These are phyloP conservation scores for Orientallactaga bullata DNA, from an alignment of 2,113 vertebrate species.

Conservation along the genomic window DNA sequence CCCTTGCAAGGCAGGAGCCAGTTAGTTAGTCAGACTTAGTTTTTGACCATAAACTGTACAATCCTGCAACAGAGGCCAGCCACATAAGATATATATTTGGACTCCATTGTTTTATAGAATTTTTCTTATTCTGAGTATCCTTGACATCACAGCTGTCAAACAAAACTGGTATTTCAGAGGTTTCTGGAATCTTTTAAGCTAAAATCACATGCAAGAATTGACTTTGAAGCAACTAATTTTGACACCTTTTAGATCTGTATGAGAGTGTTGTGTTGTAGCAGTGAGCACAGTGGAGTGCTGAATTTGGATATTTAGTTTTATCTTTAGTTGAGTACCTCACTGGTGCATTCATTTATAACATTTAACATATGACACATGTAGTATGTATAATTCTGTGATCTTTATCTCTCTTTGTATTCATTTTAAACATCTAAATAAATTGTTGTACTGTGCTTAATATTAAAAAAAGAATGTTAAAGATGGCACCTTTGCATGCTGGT, in stretches of 20 bases:
- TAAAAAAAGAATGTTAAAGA: no score
- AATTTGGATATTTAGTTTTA: no score
- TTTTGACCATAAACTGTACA: conserved; percentile 96
- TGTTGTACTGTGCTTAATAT: conserved; percentile 99
- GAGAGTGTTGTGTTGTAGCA: no score
- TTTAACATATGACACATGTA: conserved; percentile 94
- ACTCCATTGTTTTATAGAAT: conserved; percentile 91
- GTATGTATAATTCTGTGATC: conserved; percentile 96
- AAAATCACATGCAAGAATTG: conserved; percentile 90
- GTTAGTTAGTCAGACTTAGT: conserved; percentile 90
- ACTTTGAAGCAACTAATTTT: conserved; percentile 91
- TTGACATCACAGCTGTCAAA: conserved; percentile 89
- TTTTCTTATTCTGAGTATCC: conserved; percentile 91
- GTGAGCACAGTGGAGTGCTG: no score
- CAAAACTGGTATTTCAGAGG: conserved; percentile 88
- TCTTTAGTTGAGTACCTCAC: no score
- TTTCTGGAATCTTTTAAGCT: conserved; percentile 91
- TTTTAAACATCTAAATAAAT: conserved; percentile 99
- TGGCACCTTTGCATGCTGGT: not conserved
- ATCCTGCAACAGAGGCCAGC: conserved; percentile 92
- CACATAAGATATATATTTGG: conserved; percentile 89
- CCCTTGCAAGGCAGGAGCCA: conserved; percentile 81
- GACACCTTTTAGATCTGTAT: conserved; percentile 93
- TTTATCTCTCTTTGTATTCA: conserved; percentile 96
- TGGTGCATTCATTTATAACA: conserved; percentile 92